Base-by-base conservation (phyloP, 2,888 invertebrate species). In the Caenorhabditis angaria region DNA sequence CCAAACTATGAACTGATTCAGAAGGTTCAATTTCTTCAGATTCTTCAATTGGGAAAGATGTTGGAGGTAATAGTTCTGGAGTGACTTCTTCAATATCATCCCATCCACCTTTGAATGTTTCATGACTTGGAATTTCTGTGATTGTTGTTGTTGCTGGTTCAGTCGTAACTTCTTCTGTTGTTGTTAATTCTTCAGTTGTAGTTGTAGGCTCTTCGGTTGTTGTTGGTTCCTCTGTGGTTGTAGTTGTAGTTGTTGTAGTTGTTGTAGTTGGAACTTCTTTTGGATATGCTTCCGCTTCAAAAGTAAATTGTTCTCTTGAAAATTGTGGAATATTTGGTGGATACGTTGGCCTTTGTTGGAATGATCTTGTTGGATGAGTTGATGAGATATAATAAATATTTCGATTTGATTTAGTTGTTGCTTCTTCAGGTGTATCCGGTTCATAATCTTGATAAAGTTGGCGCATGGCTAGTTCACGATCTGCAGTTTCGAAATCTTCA, bases 381-480 rank as follows among this genome's bases (percentile, higher is more conserved):
- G 53, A 58, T 54, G 54, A 54, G 24, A 54, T 54, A 18, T 24
- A 54, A 18, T 27, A 24, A 22, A 54, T 8, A 54, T 54, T 54
- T 18, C 18, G 10, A 18, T 54, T 59, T 12, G 70, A 29, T 12
- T 60, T 48, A n/a, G 50, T 10, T 4, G 22, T 50, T 12, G 50
- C 71, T 12, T 71, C 71, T 60, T 75, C 75, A 2, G 70, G 65
- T 24, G 63, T 63, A 29, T 71, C 76, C n/a, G 74, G 76, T 32
- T 81, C 83, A 67, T 85, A 83, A 61, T 85, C 84, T 24, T 79
- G 73, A 73, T 84, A 83, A 20, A 86, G 71, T 60, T 86, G 86
- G 29, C 69, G 64, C 74, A 87, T 72, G 8, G 86, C 86, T 64
- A 82, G 77, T 53, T 78, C 70, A 14, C 86, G 72, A 68, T 84